Percentiles rank a stretch among this genome's conserved stretches.
Evolutionary conservation across 2,888 invertebrate genomes (phyloP).

Genomic region (Drosophila borealis): DNA sequence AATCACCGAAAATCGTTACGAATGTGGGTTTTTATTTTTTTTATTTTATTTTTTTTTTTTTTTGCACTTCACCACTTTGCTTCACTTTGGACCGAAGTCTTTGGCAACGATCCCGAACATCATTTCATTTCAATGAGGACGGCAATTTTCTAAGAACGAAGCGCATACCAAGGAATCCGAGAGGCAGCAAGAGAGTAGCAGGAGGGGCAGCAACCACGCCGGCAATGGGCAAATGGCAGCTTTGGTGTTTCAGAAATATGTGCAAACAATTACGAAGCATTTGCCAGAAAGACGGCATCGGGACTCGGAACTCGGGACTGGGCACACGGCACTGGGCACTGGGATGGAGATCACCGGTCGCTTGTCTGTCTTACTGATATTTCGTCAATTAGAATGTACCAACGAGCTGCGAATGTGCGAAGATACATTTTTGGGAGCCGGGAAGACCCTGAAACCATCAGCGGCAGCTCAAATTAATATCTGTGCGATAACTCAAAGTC

Average conservation of each 20-base stretch:
- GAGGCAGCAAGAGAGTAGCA: conserved; percentile 9
- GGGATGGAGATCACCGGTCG: conserved; percentile 26
- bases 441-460: conserved; percentile 60
- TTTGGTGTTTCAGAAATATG: conserved; percentile 79
- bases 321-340: conserved; percentile 1
- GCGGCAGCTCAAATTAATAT: conserved; percentile 79
- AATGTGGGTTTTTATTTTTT: conserved; percentile 47
- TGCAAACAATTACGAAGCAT: conserved; percentile 74
- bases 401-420: conserved; percentile 78
- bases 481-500: conserved; percentile 79
- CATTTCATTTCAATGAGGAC: conserved; percentile 78
- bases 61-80: background rate
- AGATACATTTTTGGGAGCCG: conserved; percentile 70
- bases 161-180: conserved; percentile 73
- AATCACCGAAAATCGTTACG: conserved; percentile 73
- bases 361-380: conserved; percentile 65
- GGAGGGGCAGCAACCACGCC: conserved; percentile 30
- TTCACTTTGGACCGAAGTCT: background rate
- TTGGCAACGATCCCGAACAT: conserved; percentile 57
- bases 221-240: conserved; percentile 62
- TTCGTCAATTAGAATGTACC: conserved; percentile 76
- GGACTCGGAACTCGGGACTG: conserved; percentile 20
- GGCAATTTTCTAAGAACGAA: conserved; percentile 79
- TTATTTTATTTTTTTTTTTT: conserved; percentile 19
- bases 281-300: conserved; percentile 37